Base-by-base conservation (phyloP, 2,113 vertebrate genomes). In the Vulpes ferrilata region DNA sequence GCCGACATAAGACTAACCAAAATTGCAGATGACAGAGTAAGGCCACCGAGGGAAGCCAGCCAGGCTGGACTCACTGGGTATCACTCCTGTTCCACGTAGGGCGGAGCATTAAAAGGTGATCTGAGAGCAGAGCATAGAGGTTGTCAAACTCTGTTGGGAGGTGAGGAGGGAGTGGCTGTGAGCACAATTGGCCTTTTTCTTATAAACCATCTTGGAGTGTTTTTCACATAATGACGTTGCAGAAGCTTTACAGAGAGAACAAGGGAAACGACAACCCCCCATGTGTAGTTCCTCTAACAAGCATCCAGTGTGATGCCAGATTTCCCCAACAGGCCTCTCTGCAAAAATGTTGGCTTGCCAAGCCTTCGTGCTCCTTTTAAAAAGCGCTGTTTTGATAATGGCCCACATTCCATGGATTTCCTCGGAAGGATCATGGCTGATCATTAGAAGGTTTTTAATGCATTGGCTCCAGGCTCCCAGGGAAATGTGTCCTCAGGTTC, bases 391-490 rank as follows among this genome's bases (percentile, higher is more conserved):
- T 67, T 79, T 1, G 0, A 76, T 13, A 32, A 80, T 22, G 51
- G 85, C 13, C 55, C 53, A 57, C 35, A 32, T 57, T 93, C 30
- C 65, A 6, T 38, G 90, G 43, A 93, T 85, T 93, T 94, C 13
- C 88, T 93, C 59, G 48, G 43, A 96, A 95, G 53, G 43, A 48
- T 25, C 19, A 4, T 23, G 35, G 22, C 30, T 71, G 25, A 78
- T 88, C 27, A 38, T 85, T 93, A 79, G 17, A 53, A n/a, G 32
- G 32, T 90, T 76, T 90, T 81, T 74, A 84, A 94, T 69, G 43
- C 43, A 16, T n/a, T 60, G 73, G 32, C 59, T 96, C 7, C 48
- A n/a, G 25, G 22, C 5, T 74, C 71, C 30, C 20, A n/a, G 32
- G 59, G 59, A 95, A 74, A 51, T 12, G 19, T 80, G 82, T 69